These are phyloP conservation scores for Butastur rufipennis DNA, from an alignment of 2,113 vertebrate genomes.

Conservation along the genomic window DNA sequence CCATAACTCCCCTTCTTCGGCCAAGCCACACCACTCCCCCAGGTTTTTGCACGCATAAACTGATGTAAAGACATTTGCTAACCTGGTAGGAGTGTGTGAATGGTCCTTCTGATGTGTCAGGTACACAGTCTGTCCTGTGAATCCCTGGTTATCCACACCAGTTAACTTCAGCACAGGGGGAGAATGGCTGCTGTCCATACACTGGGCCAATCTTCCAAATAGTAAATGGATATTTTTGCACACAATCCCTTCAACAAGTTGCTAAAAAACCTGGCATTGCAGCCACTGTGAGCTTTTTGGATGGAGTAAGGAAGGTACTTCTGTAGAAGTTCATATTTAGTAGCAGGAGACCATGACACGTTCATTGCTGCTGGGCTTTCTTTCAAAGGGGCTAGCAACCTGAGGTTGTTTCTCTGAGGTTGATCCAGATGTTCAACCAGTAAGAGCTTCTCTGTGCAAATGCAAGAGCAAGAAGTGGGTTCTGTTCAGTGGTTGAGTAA, in stretches of 20 bases:
- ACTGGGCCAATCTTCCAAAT: background rate
- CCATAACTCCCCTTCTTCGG: background rate
- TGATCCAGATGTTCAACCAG: background rate
- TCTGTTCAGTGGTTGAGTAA: background rate
- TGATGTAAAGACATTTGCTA: background rate
- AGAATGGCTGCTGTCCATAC: background rate
- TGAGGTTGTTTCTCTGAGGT: background rate
- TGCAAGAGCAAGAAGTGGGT: background rate
- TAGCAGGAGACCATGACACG: background rate
- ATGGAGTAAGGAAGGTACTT: background rate
- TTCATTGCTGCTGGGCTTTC: background rate
- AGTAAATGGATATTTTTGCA: background rate
- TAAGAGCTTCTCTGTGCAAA: background rate
- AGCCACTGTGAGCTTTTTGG: background rate
- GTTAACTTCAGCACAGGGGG: background rate
- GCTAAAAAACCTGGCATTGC: background rate
- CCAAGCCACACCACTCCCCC: fast-evolving
- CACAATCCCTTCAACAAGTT: background rate
- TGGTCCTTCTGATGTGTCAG: background rate
- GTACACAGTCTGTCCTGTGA: background rate
- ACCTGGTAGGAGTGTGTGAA: background rate
- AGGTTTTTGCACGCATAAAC: background rate
- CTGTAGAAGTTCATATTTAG: background rate
- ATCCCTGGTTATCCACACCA: background rate
- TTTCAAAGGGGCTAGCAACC: background rate